Evolutionary conservation across 2,888 invertebrate species (phyloP).

Genomic region (Chrysopilus asiliformis): DNA sequence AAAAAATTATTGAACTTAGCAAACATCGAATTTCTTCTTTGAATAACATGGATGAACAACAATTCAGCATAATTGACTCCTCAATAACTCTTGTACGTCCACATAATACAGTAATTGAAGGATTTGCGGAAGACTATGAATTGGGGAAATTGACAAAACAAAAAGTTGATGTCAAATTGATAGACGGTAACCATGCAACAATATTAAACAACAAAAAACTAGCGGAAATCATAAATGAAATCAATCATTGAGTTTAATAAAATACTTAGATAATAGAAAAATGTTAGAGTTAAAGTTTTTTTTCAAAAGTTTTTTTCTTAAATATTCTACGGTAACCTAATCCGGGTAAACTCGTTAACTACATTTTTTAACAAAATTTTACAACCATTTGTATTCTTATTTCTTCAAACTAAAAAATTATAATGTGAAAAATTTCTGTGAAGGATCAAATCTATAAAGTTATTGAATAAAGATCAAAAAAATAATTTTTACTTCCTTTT

Average conservation of each 20-base stretch:
- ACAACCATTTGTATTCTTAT: no score
- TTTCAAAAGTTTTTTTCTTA: no score
- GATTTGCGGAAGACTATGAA: constrained; percentile 50
- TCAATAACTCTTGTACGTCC: constrained; percentile 50
- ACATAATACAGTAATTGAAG: constrained; percentile 40
- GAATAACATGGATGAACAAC: constrained; percentile 35
- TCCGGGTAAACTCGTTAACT: no score
- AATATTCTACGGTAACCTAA: no score
- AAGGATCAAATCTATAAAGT: no score
- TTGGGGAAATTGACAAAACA: constrained; percentile 44
- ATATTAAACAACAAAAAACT: constrained; percentile 52
- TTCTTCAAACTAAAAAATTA: no score
- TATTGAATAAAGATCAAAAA: no score
- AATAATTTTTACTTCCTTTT: no score
- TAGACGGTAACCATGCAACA: constrained; percentile 58
- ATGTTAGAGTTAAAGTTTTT: no score
- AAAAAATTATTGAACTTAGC: constrained; percentile 33
- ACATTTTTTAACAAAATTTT: no score
- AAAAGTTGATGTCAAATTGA: constrained; percentile 43
- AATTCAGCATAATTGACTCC: constrained; percentile 38
- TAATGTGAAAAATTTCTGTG: no score
- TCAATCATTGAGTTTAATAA: constrained; percentile 18
- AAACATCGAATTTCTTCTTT: constrained; percentile 45
- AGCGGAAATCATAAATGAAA: constrained; percentile 46
- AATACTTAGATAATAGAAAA: no score